Evolutionary conservation across 2,888 invertebrate species (phyloP), one percentile per base, ranked within the genome.

Genomic region (Drosophila borealis): DNA sequence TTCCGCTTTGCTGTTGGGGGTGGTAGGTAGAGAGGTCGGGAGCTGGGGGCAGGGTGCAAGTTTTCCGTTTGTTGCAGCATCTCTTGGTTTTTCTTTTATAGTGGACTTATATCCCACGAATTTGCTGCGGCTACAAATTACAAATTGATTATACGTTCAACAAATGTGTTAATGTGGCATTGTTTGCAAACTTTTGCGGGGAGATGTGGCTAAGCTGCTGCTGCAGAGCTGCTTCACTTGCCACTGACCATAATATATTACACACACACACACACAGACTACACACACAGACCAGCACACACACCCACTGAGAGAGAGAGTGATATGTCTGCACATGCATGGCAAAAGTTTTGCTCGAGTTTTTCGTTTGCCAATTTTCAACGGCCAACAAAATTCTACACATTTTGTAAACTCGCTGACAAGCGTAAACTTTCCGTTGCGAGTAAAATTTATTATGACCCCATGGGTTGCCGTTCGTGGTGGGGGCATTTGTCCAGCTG

Each of bases 151-250:
- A 89, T 87, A 89, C 85, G 83, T 76, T 85, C 87, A 89, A 85
- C 89, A 89, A 89, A 89, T 89, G 87, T 87, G 89, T 89, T 89
- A 89, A 89, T 89, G 87, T 89, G 87, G 87, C 85, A 84, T 85
- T 85, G 85, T 86, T 85, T 84, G 84, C 69, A 74, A 84, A 85
- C 85, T 85, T 85, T 82, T 82, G 79, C 51, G 74, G 74, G 61
- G 78, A 42, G 49, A 25, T 41, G 60, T 41, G 29, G 41, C 41
- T n/a, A 41, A 33, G 36, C 10, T 10, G 51, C 19, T 3, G 51
- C 51, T 29, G 46, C 29, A 49, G 72, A 73, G 73, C 70, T 70
- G 69, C 60, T 65, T 73, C 65, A 78, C 65, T 70, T 51, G 66
- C 81, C 67, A 68, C 79, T 85, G 83, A 83, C 83, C 83, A 85